Conservation (phyloP, 2,888 invertebrate species). For the Drosophila cracens region DNA sequence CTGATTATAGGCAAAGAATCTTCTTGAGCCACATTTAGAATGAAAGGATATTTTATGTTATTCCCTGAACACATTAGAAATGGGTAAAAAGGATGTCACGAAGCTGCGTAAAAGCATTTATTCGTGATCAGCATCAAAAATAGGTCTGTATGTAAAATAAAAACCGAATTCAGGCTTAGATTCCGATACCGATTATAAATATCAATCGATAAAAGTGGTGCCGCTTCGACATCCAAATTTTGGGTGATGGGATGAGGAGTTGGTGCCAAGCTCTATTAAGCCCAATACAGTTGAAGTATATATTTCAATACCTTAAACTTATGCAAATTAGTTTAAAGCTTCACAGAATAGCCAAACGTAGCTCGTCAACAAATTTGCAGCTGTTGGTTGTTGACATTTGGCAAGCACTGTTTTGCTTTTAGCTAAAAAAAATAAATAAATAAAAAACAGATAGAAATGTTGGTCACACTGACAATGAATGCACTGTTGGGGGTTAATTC, state of each 20-base stretch:
- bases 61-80: too few relatives aligned
- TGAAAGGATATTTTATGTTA: neutral
- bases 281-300: neutral
- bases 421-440: neutral
- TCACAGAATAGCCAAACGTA: neutral
- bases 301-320: neutral
- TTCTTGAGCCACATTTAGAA: neutral
- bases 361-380: neutral
- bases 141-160: too few relatives aligned
- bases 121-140: neutral
- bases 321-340: neutral
- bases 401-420: constrained; percentile 14
- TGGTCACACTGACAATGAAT: constrained; percentile 35
- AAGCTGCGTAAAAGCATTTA: neutral
- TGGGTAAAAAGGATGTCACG: too few relatives aligned
- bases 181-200: neutral
- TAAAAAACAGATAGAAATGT: neutral
- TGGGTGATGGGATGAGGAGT: neutral
- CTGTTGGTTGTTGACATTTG: constrained; percentile 7
- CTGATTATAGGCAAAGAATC: neutral
- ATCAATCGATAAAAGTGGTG: neutral
- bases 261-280: neutral
- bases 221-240: neutral
- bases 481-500: constrained; percentile 24
- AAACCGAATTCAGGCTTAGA: neutral